Percentiles rank a stretch among this genome's conserved stretches.
Evolutionary conservation across 2,888 invertebrate genomes (phyloP).

Genomic region (Hirtodrosophila confusa): DNA sequence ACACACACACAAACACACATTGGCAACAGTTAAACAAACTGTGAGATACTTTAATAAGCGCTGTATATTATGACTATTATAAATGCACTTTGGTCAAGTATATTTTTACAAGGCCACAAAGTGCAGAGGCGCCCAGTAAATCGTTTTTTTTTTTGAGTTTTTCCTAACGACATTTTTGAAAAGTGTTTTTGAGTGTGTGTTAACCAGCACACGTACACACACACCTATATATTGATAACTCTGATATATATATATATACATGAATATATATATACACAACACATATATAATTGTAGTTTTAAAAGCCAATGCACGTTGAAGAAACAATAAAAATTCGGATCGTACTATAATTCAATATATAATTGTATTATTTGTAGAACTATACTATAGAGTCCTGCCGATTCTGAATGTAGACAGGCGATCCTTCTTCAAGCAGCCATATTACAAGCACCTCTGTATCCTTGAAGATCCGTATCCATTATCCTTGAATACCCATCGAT

Average conservation of each 20-base stretch:
- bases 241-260: conserved; percentile 33
- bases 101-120: conserved; percentile 26
- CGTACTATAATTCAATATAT: conserved; percentile 55
- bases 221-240: conserved; percentile 28
- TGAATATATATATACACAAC: conserved; percentile 45
- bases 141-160: conserved; percentile 27
- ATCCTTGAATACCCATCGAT: too few species aligned
- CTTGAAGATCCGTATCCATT: too few species aligned
- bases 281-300: conserved; percentile 64
- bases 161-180: conserved; percentile 61
- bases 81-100: conserved; percentile 35
- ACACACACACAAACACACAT: conserved; percentile 13
- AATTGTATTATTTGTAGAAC: background rate
- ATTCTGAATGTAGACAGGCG: too few species aligned
- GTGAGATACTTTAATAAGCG: conserved; percentile 31
- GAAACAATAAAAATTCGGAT: conserved; percentile 80
- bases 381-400: too few species aligned
- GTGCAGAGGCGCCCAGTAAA: conserved; percentile 46
- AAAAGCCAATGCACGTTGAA: conserved; percentile 72
- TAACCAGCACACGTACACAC: conserved; percentile 33
- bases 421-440: too few species aligned
- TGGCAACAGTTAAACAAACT: conserved; percentile 44
- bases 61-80: conserved; percentile 5
- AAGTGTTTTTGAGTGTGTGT: conserved; percentile 51
- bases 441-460: too few species aligned